Base-by-base conservation (phyloP, 2,797 vertebrate species). In the Acrossocheilus fasciatus region DNA sequence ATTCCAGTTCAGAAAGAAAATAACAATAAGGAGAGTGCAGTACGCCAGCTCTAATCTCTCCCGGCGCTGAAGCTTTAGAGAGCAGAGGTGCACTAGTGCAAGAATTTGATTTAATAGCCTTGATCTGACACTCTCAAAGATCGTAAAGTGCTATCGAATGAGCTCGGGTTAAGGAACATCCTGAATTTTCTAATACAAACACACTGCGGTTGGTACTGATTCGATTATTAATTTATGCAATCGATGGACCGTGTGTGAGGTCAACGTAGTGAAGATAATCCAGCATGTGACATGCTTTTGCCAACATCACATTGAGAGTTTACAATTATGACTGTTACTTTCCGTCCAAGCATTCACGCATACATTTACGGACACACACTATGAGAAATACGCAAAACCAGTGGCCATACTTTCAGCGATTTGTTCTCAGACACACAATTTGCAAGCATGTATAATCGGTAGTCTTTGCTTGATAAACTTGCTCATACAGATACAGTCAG, bases 261-360 rank as follows among this genome's bases (percentile, higher is more conserved):
- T 79, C 68, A 59, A 39, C 52, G 5, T 34, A 75, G 30, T 66
- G 30, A 69, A 84, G 57, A 76, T 76, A 85, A 77, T 70, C 59
- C 64, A 68, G 83, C 59, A 64, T 45, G 62, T 23, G 34, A 85
- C 66, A 85, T 57, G 83, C 83, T 86, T 85, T 85, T 77, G 66
- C 78, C 68, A 86, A 88, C 82, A 81, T 78, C 73, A 78, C 81
- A 81, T 70, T 43, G 50, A 88, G 79, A 86, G 90, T 91, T 91
- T 87, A 90, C 88, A 84, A 87, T 76, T 62, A 91, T 54, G 89
- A 91, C 90, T 90, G 88, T 90, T 87, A 90, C 80, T 75, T 59
- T 87, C 86, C 76, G 62, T 69, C 86, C 75, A 83, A 62, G 81
- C 43, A 18, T n/a, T 47, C 52, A 72, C 20, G 2, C 20, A 36